Base-by-base conservation (phyloP, 2,888 invertebrate species). In the Selenia dentaria region DNA sequence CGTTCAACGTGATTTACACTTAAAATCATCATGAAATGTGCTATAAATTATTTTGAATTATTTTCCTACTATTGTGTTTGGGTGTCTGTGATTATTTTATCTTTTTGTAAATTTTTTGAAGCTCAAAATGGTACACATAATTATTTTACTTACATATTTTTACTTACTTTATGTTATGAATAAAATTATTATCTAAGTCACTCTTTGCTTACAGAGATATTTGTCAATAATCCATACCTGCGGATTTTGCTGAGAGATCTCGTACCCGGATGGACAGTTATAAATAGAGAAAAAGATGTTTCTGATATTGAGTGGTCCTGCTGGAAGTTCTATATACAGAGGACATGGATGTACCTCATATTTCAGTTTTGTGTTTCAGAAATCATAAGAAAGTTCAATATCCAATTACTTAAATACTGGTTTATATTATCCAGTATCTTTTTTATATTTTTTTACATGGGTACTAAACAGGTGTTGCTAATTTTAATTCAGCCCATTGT, bases 281-380 rank as follows among this genome's bases (percentile, higher is more conserved):
- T 93, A 33, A 74, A 82, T 16, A 84, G 92, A 60, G 90, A 89
- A 51, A 92, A 92, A 80, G 96, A 96, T 82, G 78, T 84, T 13
- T 92, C 94, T 11, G 95, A 96, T 79, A 84, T 91, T 67, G 96
- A 96, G 84, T 96, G 95, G 95, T 92, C 80, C 64, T 87, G 92
- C 43, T 94, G 93, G 91, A 92, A 92, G 62, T 91, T 83, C 54
- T 89, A 92, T 41, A 71, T 93, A 37, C 70, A 79, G 29, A 79
- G 74, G 51, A 74, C 92, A 37, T 84, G 91, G 68, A 90, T 92
- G 38, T 94, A 93, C 88, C 67, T 93, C 51, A 59, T 92, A 45
- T 43, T 92, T 14, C 93, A 94, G 63, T 80, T 93, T 55, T 13
- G 89, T 32, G 63, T 92, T 41, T 91, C 93, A 20, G 92, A 94